Evolutionary conservation across 2,888 invertebrate species (phyloP).

Genomic region (Crepidodera aurea): DNA sequence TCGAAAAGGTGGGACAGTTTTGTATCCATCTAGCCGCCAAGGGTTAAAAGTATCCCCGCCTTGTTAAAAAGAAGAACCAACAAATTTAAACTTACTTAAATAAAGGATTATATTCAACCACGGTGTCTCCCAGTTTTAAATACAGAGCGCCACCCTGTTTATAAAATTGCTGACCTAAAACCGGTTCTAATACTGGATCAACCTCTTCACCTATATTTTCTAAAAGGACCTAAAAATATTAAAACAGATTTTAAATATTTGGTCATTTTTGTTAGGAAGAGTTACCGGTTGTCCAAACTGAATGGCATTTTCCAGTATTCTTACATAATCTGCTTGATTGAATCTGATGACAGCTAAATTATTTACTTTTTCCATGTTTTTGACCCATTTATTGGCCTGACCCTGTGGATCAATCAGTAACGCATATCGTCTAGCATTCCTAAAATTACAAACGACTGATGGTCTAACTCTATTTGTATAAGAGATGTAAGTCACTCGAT

Average conservation of each 20-base stretch:
- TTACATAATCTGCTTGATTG: slow-evolving; percentile 82
- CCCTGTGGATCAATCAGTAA: slow-evolving; percentile 96
- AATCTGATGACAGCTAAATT: slow-evolving; percentile 82
- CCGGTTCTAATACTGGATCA: slow-evolving; percentile 89
- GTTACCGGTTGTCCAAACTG: slow-evolving; percentile 84
- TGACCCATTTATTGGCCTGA: slow-evolving; percentile 94
- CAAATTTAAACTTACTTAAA: slow-evolving; percentile 76
- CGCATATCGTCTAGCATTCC: slow-evolving; percentile 90
- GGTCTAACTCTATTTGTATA: no score
- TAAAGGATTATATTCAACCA: slow-evolving; percentile 86
- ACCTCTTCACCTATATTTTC: slow-evolving; percentile 93
- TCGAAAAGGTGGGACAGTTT: no score
- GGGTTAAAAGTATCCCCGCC: no score
- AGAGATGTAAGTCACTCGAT: no score
- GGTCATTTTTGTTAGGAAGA: no score
- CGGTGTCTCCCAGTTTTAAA: slow-evolving; percentile 89
- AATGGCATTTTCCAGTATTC: slow-evolving; percentile 85
- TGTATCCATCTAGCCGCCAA: no score
- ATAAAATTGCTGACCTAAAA: slow-evolving; percentile 89
- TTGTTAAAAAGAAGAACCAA: no score
- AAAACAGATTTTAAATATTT: not conserved
- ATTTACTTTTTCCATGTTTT: slow-evolving; percentile 89
- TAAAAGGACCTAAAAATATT: slow-evolving; percentile 71
- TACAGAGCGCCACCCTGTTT: slow-evolving; percentile 87
- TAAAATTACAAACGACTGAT: slow-evolving; percentile 56